Percentiles rank a stretch among this genome's conserved stretches.
These are phyloP conservation scores for Cheilosia grossa DNA, from an alignment of 2,888 invertebrate species.

Conservation along the genomic window DNA sequence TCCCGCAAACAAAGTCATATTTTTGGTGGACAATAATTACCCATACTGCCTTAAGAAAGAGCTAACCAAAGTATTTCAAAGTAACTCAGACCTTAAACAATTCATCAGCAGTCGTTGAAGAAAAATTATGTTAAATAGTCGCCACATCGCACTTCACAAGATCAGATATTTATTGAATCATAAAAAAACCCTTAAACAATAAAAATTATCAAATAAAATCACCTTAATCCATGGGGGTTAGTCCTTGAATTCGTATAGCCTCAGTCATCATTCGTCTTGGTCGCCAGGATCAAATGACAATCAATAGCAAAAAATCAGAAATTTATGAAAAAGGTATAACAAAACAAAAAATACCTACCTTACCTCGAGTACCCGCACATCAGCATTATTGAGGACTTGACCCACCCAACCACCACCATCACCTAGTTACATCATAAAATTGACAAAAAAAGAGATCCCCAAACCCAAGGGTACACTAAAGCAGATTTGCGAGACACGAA, in stretches of 20 bases:
- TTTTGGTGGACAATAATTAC: background rate
- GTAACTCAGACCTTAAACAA: background rate
- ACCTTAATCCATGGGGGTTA: conserved; percentile 11
- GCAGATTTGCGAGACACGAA: conserved; percentile 59
- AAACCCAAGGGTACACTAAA: conserved; percentile 49
- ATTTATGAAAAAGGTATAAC: conserved; percentile 25
- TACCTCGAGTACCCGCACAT: background rate
- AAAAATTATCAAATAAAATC: conserved; percentile 6
- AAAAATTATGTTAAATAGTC: conserved; percentile 14
- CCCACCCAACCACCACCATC: conserved; percentile 12
- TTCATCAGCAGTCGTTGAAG: background rate
- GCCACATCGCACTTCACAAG: background rate
- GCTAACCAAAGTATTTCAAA: background rate
- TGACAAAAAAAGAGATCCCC: background rate
- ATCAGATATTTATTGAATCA: conserved; percentile 8
- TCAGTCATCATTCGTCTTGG: conserved; percentile 3
- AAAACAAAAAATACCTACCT: conserved; percentile 21
- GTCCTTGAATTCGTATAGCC: background rate
- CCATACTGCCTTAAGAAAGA: background rate
- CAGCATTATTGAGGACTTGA: conserved; percentile 39
- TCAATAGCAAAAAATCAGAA: conserved; percentile 40
- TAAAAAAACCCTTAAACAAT: conserved; percentile 1
- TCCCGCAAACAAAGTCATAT: background rate
- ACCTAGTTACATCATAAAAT: conserved; percentile 31
- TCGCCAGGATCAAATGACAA: conserved; percentile 40